Evolutionary conservation across 2,888 invertebrate species (phyloP).

Genomic region (Leuctra nigra): DNA sequence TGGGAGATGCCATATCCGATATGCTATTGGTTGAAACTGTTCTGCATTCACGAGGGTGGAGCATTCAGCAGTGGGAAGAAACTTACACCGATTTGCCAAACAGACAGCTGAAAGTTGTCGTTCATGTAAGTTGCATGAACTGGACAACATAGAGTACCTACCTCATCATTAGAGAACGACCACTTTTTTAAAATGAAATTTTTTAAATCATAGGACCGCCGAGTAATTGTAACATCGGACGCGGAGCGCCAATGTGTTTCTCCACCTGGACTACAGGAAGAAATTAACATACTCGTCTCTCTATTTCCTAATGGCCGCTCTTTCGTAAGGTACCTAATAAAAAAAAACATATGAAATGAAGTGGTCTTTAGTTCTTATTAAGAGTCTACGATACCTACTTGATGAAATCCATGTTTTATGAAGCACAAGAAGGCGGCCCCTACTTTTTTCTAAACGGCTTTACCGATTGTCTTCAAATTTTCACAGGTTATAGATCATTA

Average conservation of each 20-base stretch:
- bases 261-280: constrained; percentile 76
- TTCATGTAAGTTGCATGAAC: constrained; percentile 47
- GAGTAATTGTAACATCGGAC: constrained; percentile 75
- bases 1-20: constrained; percentile 97
- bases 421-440: too few species aligned
- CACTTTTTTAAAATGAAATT: background rate
- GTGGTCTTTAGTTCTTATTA: too few species aligned
- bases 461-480: too few species aligned
- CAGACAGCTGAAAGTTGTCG: constrained; percentile 78
- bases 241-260: constrained; percentile 76
- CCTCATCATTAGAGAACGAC: too few species aligned
- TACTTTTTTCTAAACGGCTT: too few species aligned
- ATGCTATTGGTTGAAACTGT: constrained; percentile 90
- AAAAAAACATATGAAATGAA: background rate
- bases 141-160: background rate
- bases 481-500: too few species aligned
- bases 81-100: constrained; percentile 85
- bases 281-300: constrained; percentile 64
- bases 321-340: constrained; percentile 69
- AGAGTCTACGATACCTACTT: too few species aligned
- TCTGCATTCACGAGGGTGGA: constrained; percentile 73
- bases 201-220: constrained; percentile 57
- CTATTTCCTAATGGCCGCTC: constrained; percentile 67
- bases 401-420: too few species aligned
- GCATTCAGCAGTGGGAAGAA: constrained; percentile 68